Evolutionary conservation across 1,140 invertebrate species (phyloP).

Genomic region (Anadara kagoshimensis): DNA sequence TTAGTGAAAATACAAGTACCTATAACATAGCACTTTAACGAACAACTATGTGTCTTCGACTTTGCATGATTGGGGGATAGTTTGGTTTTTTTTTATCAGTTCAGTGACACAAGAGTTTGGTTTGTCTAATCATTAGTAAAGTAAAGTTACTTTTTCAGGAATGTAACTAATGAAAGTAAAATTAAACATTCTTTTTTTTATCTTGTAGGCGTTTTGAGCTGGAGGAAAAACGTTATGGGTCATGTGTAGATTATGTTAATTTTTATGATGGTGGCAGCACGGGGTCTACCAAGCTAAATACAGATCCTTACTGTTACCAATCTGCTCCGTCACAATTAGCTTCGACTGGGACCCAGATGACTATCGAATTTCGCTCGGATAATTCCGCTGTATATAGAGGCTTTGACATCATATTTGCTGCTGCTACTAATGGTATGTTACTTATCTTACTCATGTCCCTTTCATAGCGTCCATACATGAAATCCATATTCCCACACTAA

Average conservation of each 20-base stretch:
- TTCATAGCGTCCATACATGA: too few species aligned
- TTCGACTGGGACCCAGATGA: conserved; percentile 38
- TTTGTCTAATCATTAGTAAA: too few species aligned
- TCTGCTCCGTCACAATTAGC: conserved; percentile 34
- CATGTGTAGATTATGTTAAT: conserved; percentile 50
- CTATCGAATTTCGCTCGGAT: conserved; percentile 47
- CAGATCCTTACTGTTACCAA: conserved; percentile 40
- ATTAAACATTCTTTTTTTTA: conserved; percentile 13
- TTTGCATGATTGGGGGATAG: too few species aligned
- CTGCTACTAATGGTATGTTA: conserved; percentile 21
- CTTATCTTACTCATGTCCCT: too few species aligned
- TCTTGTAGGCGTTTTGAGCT: conserved; percentile 31
- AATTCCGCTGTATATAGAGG: conserved; percentile 30
- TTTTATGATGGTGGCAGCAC: conserved; percentile 47
- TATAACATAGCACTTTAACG: neutral
- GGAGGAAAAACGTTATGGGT: conserved; percentile 10
- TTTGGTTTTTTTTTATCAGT: too few species aligned
- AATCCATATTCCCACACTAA: too few species aligned
- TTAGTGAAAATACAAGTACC: neutral
- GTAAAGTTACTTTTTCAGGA: too few species aligned
- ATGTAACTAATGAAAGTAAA: neutral
- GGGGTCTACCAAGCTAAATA: conserved; percentile 22
- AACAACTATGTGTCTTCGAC: too few species aligned
- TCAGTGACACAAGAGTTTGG: too few species aligned
- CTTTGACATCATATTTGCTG: conserved; percentile 47